phyloP scores from a whole-genome alignment of 2,888 invertebrate species.

The Pterostichus niger region DNA sequence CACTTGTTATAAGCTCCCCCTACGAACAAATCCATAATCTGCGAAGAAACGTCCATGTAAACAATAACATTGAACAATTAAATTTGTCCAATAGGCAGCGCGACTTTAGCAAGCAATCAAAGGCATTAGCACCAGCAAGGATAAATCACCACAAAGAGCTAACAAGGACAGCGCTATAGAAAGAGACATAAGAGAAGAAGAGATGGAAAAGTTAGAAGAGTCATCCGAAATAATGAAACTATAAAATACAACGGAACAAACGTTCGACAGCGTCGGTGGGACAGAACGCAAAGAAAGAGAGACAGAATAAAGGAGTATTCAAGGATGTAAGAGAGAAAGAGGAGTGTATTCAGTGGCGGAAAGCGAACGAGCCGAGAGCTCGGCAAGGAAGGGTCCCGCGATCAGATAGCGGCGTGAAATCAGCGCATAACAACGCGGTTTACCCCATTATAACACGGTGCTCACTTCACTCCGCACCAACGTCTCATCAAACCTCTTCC shows the following conservation, averaged over 20 bases:
- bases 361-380: background rate
- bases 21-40: constrained; percentile 19
- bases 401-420: constrained; percentile 77
- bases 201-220: constrained; percentile 26
- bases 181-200: constrained; percentile 10
- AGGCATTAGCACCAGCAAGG: constrained; percentile 38
- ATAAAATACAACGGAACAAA: constrained; percentile 57
- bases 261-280: constrained; percentile 35
- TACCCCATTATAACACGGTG: constrained; percentile 76
- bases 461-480: constrained; percentile 70
- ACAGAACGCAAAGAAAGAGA: constrained; percentile 45
- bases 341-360: constrained; percentile 26
- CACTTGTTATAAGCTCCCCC: background rate
- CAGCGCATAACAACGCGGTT: constrained; percentile 78
- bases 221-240: constrained; percentile 60
- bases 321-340: background rate
- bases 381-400: constrained; percentile 71
- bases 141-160: constrained; percentile 35
- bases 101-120: constrained; percentile 42
- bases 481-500: constrained; percentile 25
- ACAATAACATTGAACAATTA: constrained; percentile 49
- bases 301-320: background rate
- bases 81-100: constrained; percentile 38
- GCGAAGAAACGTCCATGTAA: constrained; percentile 22
- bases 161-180: constrained; percentile 25